Base-by-base conservation (phyloP, 2,797 vertebrate species). In the Centropyge bicolor region DNA sequence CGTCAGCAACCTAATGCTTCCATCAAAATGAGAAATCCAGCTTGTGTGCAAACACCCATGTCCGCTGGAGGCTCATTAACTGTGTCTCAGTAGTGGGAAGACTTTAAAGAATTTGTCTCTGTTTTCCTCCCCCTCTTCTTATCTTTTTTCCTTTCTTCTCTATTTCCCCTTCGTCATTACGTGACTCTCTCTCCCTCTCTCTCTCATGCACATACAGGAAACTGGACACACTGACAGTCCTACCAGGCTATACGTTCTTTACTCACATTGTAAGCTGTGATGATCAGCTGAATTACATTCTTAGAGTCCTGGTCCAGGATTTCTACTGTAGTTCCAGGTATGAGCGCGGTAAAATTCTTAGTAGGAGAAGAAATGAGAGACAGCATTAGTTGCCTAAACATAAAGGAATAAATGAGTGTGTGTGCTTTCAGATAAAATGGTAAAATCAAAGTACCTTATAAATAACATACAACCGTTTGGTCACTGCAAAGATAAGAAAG, bases 241-340 rank as follows among this genome's bases (percentile, higher is more conserved):
- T 8, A 43, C 40, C 40, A 38, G 20, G n/a, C 35, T 24, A 5
- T 48, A 36, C 3, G 12, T 27, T 1, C 52, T 80, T 74, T 46
- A 94, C 98, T 98, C 93, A 99, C 98, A 0, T 95, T 99, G 91
- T 99, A 99, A 0, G 98, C 97, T 17, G 96, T 92, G 66, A 99
- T 91, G 4, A 99, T 99, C 81, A 99, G 95, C 62, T 99, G 98
- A n/a, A 99, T 98, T 19, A 99, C 97, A 74, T 99, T 99, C 93
- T 97, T 98, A 20, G 98, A 99, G 92, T 99, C 97, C 93, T 95
- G 95, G 65, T 99, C 96, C 84, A 99, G 93, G 94, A 99, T 98
- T 89, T 99, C 98, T 38, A 99, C 98, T 0, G 97, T 98, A 1
- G 98, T 99, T 82, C 98, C 98, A 49, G 98, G 98, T 76, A 99